Conservation (phyloP, 2,113 vertebrate genomes). For the Eubucco bourcierii region DNA sequence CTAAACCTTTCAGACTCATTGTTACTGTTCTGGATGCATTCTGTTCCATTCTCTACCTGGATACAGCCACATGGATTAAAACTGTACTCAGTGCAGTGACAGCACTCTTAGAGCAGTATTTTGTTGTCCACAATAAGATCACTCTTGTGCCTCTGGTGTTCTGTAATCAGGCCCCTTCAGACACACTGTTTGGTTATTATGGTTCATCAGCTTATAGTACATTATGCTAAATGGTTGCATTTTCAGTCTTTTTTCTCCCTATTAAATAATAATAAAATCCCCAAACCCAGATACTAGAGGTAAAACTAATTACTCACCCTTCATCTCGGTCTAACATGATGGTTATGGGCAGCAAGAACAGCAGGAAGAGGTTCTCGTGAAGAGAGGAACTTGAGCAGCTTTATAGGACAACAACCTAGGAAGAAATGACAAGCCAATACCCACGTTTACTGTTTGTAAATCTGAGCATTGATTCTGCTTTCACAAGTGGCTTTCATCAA, state of each 20-base stretch:
- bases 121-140: constrained; percentile 49
- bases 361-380: constrained; percentile 21
- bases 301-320: constrained; percentile 61
- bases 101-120: constrained; percentile 36
- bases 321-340: constrained; percentile 59
- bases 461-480: constrained; percentile 67
- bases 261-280: not conserved
- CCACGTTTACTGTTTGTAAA: constrained; percentile 70
- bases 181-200: constrained; percentile 43
- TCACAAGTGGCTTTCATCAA: constrained; percentile 70
- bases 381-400: constrained; percentile 52
- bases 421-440: constrained; percentile 66
- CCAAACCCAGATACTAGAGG: not conserved
- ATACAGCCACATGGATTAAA: constrained; percentile 2
- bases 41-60: constrained; percentile 10
- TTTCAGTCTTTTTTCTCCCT: not conserved
- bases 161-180: constrained; percentile 56
- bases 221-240: constrained; percentile 35
- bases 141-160: constrained; percentile 36
- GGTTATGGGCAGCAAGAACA: not conserved
- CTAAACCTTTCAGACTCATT: not conserved
- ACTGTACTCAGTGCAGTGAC: constrained; percentile 3
- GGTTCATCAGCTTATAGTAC: constrained; percentile 49
- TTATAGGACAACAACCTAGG: constrained; percentile 55
- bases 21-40: not conserved